Evolutionary conservation across 2,113 vertebrate species (phyloP), one percentile per base, ranked within the genome.

Genomic region (Tangachromis dhanisi): DNA sequence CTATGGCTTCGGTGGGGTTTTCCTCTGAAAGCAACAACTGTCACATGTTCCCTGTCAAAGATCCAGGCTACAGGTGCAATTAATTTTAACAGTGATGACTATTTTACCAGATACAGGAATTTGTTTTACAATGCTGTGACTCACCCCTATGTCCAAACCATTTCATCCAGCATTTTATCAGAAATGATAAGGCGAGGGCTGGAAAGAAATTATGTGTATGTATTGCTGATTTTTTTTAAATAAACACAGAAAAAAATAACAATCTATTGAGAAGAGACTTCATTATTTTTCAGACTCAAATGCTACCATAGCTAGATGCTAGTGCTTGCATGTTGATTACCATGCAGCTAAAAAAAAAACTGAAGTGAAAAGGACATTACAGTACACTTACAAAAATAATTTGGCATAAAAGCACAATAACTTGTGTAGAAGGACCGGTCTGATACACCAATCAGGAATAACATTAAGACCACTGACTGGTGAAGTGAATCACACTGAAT

Each of bases 21-120:
- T 78, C 33, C 84, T 31, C 88, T 91, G 89, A 93, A 92, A 93
- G 92, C 87, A 87, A 51, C 91, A 80, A 90, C 91, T 86, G 88
- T 91, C 93, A 89, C 86, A 86, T 68, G 85, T 81, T 80, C 26
- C 17, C 88, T 93, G 91, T 95, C 93, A 96, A 92, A 95, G 87
- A 90, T 86, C 76, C 83, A n/a, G 68, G 42, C 80, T 31, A 82
- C 33, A 68, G 63, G 35, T 63, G 90, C 92, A 95, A 94, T 95
- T 95, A 93, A 91, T 94, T 94, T 93, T 59, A 78, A 92, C 83
- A 83, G 47, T 86, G 90, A 93, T 91, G 85, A 89, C 89, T 93
- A 40, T 91, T 92, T 94, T 90, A 88, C 59, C 63, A 17, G 78
- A 71, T 42, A 26, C 63, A 38, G 49, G 83, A 87, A 92, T 91